Conservation (phyloP, 2,888 invertebrate genomes). For the Andrena praecox region DNA sequence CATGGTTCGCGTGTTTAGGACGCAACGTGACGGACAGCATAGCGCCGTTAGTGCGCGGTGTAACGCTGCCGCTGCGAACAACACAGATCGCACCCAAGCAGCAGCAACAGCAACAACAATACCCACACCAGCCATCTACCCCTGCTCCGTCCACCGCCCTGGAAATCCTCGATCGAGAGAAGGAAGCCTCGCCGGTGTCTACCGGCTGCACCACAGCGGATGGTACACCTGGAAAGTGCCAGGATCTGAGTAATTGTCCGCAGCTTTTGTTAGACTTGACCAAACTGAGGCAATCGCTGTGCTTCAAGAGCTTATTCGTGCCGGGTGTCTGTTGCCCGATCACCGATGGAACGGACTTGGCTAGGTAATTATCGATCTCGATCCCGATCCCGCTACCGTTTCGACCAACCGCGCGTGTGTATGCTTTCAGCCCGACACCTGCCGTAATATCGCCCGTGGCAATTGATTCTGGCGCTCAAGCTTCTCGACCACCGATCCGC, state of each 20-base stretch:
- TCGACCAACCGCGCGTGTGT: not conserved
- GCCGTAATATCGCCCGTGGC: slow-evolving; percentile 77
- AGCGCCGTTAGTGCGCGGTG: slow-evolving; percentile 89
- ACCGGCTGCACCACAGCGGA: slow-evolving; percentile 93
- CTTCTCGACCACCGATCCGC: slow-evolving; percentile 80
- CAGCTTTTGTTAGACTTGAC: slow-evolving; percentile 93
- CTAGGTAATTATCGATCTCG: slow-evolving; percentile 46
- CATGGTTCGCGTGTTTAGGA: slow-evolving; percentile 73
- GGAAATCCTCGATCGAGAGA: slow-evolving; percentile 85
- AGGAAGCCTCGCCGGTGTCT: slow-evolving; percentile 83
- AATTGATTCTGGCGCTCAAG: slow-evolving; percentile 71
- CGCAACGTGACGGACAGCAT: slow-evolving; percentile 93
- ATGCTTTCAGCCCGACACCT: slow-evolving; percentile 30
- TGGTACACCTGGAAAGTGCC: slow-evolving; percentile 92
- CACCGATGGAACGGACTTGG: slow-evolving; percentile 36
- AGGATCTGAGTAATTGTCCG: slow-evolving; percentile 95
- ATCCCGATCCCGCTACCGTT: not conserved
- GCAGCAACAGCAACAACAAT: slow-evolving; percentile 35
- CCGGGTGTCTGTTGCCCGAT: slow-evolving; percentile 96
- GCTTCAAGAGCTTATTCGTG: slow-evolving; percentile 95
- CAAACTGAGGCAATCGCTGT: slow-evolving; percentile 93
- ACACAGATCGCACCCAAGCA: slow-evolving; percentile 44
- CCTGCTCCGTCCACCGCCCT: slow-evolving; percentile 81
- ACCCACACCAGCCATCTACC: slow-evolving; percentile 65
- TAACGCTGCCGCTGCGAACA: slow-evolving; percentile 81